Conservation (phyloP, 2,888 invertebrate species). For the Catocala fraxini region DNA sequence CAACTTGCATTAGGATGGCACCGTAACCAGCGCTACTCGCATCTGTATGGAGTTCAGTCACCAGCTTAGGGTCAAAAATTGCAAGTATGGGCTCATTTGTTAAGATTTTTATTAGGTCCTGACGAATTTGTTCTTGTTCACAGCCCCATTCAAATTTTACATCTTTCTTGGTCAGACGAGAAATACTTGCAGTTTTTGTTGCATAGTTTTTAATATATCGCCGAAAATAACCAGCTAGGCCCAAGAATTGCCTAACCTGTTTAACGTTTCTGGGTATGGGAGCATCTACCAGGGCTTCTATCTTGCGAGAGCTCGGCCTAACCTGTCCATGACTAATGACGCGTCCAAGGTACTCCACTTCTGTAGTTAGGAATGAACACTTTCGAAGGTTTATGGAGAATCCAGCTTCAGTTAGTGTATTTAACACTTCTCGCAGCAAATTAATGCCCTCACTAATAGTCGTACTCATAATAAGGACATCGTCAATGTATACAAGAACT, state of each 20-base stretch:
- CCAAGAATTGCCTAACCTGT: too few species aligned
- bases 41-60: constrained; percentile 30
- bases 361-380: too few species aligned
- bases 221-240: too few species aligned
- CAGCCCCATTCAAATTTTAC: constrained; percentile 1
- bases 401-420: constrained; percentile 25
- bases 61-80: constrained; percentile 21
- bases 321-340: too few species aligned
- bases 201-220: too few species aligned
- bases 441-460: constrained; percentile 6
- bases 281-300: too few species aligned
- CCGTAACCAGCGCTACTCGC: constrained; percentile 25
- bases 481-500: constrained; percentile 9
- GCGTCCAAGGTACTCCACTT: too few species aligned
- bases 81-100: constrained; percentile 27
- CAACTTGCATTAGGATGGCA: constrained; percentile 28
- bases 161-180: background rate
- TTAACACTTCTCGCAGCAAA: constrained; percentile 6
- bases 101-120: constrained; percentile 17
- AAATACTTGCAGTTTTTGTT: too few species aligned
- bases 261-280: too few species aligned
- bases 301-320: too few species aligned
- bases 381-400: constrained; percentile 40
- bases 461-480: constrained; percentile 4
- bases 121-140: constrained; percentile 25